Base-by-base conservation (phyloP, 2,113 vertebrate genomes). In the Phrynosoma blainvillii region DNA sequence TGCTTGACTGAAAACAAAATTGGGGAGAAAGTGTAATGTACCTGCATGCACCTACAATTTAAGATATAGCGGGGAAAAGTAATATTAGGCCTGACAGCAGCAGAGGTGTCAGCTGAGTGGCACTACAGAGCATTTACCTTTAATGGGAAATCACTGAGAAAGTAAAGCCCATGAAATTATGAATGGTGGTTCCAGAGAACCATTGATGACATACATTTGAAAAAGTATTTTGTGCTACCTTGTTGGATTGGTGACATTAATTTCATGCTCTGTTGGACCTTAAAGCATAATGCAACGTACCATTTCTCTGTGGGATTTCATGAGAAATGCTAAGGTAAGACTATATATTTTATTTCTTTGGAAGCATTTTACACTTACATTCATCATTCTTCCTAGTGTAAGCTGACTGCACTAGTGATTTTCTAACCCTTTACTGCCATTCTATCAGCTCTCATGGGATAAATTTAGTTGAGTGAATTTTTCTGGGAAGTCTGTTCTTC, bases 201-300 rank as follows among this genome's bases (percentile, higher is more conserved):
- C 47, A 65, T 36, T 75, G 54, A 65, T 65, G 70, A 71, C 56
- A 59, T 74, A 62, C 12, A 18, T 59, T 73, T 32, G 18, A 47
- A 30, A 65, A 66, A 82, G 32, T 27, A 36, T 65, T 21, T 82
- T 68, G 5, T 9, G 18, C 27, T 68, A n/a, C 62, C 23, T 86
- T 68, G 27, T 82, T 30, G 82, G 71, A 82, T 36, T 83, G 59
- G 79, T 82, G 86, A 54, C 86, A 87, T 82, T 83, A 79, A 88
- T 88, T 88, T 88, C 80, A 83, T 83, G 86, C 86, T 88, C 86
- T 82, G 79, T 13, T 88, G 80, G 73, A 88, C 71, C 71, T 76
- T 88, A 88, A 88, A 88, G 86, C 71, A 82, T 79, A 83, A 88
- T n/a, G 59, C 42, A 27, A 82, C 30, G 14, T 66, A 88, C 40